A percentile compares a stretch with the other conserved stretches of the same genome.
Conservation (phyloP, 2,113 vertebrate genomes). For the Nanorana parkeri region DNA sequence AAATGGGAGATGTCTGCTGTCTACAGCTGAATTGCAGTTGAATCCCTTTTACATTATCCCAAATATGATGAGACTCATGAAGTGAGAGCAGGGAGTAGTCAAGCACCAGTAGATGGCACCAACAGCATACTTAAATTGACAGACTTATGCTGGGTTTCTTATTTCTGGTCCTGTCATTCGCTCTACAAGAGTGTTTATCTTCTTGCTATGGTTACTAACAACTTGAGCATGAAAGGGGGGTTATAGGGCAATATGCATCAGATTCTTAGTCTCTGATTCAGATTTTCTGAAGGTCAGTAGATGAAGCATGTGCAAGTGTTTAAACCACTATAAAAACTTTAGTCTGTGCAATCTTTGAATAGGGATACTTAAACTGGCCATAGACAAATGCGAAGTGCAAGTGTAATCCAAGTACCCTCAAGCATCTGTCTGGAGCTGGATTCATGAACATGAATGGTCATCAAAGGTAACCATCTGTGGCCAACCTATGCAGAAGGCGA, state of each 20-base stretch:
- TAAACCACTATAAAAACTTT: too few relatives aligned
- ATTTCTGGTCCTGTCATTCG: not conserved
- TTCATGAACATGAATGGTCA: too few relatives aligned
- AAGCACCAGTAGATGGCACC: slow-evolving; percentile 27
- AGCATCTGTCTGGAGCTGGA: too few relatives aligned
- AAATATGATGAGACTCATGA: not conserved
- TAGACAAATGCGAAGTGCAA: too few relatives aligned
- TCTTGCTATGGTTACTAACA: not conserved
- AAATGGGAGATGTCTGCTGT: slow-evolving; percentile 17
- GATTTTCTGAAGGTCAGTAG: not conserved
- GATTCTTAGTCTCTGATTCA: not conserved
- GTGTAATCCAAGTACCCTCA: too few relatives aligned
- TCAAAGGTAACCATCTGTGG: too few relatives aligned
- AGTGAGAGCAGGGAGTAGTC: not conserved
- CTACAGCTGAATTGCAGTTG: slow-evolving; percentile 12
- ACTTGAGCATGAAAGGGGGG: not conserved
- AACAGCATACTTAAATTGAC: not conserved
- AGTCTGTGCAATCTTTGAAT: too few relatives aligned
- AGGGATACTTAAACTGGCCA: too few relatives aligned
- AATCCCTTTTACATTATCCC: not conserved
- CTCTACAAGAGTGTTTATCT: not conserved
- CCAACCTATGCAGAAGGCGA: too few relatives aligned
- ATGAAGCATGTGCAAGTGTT: too few relatives aligned
- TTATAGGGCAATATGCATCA: slow-evolving; percentile 10
- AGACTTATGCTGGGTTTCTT: not conserved